Conservation (phyloP, 2,113 vertebrate genomes). For the Himantopus leucocephalus region DNA sequence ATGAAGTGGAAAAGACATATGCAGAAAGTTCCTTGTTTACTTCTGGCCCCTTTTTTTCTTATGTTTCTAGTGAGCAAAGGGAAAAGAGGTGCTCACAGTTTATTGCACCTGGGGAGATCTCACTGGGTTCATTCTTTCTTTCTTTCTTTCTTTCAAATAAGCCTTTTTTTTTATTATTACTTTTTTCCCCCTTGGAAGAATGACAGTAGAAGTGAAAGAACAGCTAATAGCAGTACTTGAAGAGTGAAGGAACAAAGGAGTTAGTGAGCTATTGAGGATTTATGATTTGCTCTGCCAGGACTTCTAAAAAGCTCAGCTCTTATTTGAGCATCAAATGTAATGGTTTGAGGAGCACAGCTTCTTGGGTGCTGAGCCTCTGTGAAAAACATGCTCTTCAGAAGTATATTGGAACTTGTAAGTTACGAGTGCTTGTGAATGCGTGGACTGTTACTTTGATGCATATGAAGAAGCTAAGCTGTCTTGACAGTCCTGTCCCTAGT, state of each 20-base stretch:
- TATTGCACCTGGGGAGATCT: background rate
- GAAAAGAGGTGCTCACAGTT: background rate
- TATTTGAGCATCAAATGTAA: background rate
- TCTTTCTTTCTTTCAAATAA: background rate
- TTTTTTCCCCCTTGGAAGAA: background rate
- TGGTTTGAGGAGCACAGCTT: background rate
- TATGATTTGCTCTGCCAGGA: background rate
- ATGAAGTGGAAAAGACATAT: background rate
- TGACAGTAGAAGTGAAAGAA: background rate
- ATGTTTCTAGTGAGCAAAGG: background rate
- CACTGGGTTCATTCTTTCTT: background rate
- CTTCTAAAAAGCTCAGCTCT: background rate
- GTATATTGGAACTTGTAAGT: background rate
- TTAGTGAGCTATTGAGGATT: background rate
- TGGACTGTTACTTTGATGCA: background rate
- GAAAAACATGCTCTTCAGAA: background rate
- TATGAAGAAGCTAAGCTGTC: background rate
- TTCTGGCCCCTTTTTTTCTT: background rate
- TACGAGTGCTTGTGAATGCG: background rate
- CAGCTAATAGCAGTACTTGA: background rate
- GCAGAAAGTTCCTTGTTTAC: background rate
- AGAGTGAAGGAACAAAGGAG: background rate
- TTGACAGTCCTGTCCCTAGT: background rate
- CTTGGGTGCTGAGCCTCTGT: background rate
- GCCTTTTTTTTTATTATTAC: background rate